phyloP scores from a whole-genome alignment of 2,113 vertebrate genomes.

The Daubentonia madagascariensis region DNA sequence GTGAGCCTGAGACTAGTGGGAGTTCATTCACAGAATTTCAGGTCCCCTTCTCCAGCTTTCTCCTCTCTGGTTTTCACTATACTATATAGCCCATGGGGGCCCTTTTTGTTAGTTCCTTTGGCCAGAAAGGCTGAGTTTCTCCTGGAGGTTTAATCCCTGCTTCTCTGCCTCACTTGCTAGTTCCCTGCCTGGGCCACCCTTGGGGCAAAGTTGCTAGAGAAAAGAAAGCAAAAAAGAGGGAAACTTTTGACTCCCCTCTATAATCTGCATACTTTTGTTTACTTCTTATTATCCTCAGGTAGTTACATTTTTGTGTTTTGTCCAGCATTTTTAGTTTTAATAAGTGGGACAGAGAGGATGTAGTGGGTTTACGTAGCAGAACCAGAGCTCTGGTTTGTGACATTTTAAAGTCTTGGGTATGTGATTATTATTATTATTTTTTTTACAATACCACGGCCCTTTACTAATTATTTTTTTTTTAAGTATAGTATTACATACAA shows the following conservation, averaged over 20 bases:
- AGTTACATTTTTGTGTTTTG: neutral
- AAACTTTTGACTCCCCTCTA: neutral
- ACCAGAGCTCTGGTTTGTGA: neutral
- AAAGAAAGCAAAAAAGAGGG: neutral
- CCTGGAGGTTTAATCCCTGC: neutral
- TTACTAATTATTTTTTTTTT: neutral
- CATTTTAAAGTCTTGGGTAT: neutral
- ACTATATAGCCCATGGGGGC: neutral
- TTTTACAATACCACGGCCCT: neutral
- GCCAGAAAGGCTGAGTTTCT: neutral
- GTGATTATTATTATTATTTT: neutral
- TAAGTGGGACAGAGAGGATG: neutral
- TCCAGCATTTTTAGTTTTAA: neutral
- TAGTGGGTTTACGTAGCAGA: neutral
- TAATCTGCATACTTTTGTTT: neutral
- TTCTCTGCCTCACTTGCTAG: neutral
- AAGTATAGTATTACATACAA: neutral
- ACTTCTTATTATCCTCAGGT: neutral
- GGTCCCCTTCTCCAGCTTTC: neutral
- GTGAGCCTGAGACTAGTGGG: neutral
- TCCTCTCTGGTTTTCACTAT: neutral
- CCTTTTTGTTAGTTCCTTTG: neutral
- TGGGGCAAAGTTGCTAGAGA: too few relatives aligned
- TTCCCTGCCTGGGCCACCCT: neutral
- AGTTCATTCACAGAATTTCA: neutral